A percentile compares a stretch with the other conserved stretches of the same genome.
These are phyloP conservation scores for Macropus fuliginosus DNA, from an alignment of 2,797 vertebrate genomes.

Conservation along the genomic window DNA sequence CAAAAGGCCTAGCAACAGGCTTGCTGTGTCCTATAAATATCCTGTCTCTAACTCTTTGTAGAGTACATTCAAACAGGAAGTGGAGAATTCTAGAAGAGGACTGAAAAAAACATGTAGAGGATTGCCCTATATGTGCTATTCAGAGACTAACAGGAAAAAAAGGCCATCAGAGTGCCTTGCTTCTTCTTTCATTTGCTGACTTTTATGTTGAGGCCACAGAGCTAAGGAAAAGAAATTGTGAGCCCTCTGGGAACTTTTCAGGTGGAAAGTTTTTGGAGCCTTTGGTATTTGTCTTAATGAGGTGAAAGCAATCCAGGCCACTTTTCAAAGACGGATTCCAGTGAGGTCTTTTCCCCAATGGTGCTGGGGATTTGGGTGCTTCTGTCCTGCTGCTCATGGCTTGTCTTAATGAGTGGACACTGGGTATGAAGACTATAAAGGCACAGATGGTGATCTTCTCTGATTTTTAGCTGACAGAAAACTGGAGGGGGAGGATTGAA, in stretches of 20 bases:
- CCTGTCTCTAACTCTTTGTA: constrained; percentile 66
- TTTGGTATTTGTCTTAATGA: constrained; percentile 64
- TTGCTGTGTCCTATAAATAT: constrained; percentile 75
- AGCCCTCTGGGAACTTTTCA: constrained; percentile 25
- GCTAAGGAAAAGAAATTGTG: constrained; percentile 64
- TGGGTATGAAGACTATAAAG: background rate
- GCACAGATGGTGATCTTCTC: background rate
- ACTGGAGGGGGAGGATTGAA: background rate
- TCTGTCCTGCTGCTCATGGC: background rate
- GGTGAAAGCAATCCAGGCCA: constrained; percentile 68
- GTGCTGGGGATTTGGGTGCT: background rate
- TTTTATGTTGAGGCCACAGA: constrained; percentile 44
- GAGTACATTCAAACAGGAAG: constrained; percentile 67
- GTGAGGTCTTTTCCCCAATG: background rate
- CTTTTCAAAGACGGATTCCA: constrained; percentile 44
- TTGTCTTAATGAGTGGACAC: constrained; percentile 7
- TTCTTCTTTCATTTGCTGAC: constrained; percentile 72
- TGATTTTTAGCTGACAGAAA: background rate
- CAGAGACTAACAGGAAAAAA: constrained; percentile 66
- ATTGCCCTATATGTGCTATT: constrained; percentile 60
- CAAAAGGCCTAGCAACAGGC: constrained; percentile 70
- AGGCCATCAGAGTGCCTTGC: constrained; percentile 41
- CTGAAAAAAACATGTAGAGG: constrained; percentile 45
- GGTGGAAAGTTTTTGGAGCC: constrained; percentile 38
- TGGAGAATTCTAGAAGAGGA: constrained; percentile 59